phyloP scores from a whole-genome alignment of 2,888 invertebrate species.

The Philhelius pedissequus region DNA sequence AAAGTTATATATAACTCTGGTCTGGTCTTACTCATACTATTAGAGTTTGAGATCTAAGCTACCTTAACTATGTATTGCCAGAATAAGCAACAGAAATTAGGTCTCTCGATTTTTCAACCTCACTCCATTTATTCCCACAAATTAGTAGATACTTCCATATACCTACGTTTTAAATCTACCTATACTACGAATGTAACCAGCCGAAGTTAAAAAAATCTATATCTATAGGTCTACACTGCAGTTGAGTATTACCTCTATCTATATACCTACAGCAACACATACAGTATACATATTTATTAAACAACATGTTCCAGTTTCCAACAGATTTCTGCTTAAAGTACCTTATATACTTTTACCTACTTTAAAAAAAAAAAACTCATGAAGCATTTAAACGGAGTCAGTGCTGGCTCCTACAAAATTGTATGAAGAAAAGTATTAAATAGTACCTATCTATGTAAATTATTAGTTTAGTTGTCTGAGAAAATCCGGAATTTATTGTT shows the following conservation, averaged over 20 bases:
- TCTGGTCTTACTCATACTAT: too few species aligned
- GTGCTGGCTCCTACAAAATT: not conserved
- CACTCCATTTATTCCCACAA: constrained; percentile 11
- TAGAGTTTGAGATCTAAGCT: too few species aligned
- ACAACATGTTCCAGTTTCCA: not conserved
- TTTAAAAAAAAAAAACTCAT: not conserved
- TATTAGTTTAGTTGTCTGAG: too few species aligned
- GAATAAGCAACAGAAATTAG: constrained; percentile 15
- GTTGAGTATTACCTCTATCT: not conserved
- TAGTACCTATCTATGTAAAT: too few species aligned
- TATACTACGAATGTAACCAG: not conserved
- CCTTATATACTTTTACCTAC: constrained; percentile 1
- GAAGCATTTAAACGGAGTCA: constrained; percentile 4
- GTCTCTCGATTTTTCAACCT: constrained; percentile 7
- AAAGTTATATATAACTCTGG: too few species aligned
- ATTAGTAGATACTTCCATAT: not conserved
- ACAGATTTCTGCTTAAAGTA: constrained; percentile 7
- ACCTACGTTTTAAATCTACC: too few species aligned
- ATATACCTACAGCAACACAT: too few species aligned
- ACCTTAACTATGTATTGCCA: not conserved
- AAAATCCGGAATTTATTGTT: too few species aligned
- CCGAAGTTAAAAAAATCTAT: not conserved
- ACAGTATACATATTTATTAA: too few species aligned
- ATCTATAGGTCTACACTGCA: not conserved
- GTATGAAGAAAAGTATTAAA: not conserved